These are phyloP conservation scores for Drepanosiphum platanoidis DNA, from an alignment of 2,888 invertebrate species.

Conservation along the genomic window DNA sequence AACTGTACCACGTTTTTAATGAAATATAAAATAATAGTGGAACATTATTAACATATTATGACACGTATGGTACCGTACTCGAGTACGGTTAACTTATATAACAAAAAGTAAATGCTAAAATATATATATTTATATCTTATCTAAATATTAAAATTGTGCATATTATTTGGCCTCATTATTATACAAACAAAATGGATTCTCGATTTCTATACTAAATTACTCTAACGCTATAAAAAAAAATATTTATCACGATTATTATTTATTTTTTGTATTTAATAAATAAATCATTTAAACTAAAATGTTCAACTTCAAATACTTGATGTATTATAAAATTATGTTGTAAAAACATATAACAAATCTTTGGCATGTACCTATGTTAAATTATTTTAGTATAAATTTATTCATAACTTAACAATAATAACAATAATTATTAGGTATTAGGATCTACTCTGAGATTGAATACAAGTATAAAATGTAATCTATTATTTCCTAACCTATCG, in stretches of 20 bases:
- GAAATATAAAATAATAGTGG: not conserved
- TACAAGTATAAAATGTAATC: not conserved
- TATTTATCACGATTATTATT: not conserved
- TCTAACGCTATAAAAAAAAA: slow-evolving; percentile 22
- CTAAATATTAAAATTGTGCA: slow-evolving; percentile 8
- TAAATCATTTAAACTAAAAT: not conserved
- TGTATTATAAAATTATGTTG: not conserved
- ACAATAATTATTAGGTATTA: not conserved
- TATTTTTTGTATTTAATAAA: slow-evolving; percentile 6
- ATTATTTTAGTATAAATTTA: not conserved
- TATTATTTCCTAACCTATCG: not conserved
- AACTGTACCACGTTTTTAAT: not conserved
- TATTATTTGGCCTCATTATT: slow-evolving; percentile 7
- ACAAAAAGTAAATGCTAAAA: not conserved
- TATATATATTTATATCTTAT: not conserved
- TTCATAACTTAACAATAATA: not conserved
- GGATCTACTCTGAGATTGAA: not conserved
- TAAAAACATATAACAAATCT: slow-evolving; percentile 31
- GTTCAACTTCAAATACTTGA: not conserved
- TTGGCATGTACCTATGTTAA: not conserved
- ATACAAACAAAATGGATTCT: too few relatives aligned
- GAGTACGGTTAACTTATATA: not conserved
- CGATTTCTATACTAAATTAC: too few relatives aligned
- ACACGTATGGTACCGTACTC: too few relatives aligned
- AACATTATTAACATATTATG: not conserved